Percentiles rank a stretch among this genome's conserved stretches.
Conservation (phyloP, 2,888 invertebrate species). For the Malachius bipustulatus region DNA sequence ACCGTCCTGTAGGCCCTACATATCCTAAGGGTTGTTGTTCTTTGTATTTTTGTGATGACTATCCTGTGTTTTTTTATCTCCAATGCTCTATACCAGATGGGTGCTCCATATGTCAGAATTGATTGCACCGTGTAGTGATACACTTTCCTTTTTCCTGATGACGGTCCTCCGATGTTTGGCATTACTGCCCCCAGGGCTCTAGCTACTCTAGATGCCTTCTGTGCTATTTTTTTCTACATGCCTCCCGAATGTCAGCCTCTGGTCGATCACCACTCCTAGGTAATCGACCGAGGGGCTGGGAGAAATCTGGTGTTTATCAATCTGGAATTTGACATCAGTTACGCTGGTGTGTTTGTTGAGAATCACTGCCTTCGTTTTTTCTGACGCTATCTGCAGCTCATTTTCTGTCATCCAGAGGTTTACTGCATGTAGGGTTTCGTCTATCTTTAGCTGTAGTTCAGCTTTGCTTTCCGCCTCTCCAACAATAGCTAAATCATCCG, state of each 20-base stretch:
- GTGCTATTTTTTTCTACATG: conserved; percentile 6
- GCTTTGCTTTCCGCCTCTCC: neutral
- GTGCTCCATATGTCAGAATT: neutral
- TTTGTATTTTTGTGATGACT: neutral
- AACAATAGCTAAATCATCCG: conserved; percentile 8
- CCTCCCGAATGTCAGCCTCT: conserved; percentile 5
- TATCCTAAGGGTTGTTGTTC: conserved; percentile 5
- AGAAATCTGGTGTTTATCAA: conserved; percentile 1
- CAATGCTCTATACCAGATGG: neutral
- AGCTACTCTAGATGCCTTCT: conserved; percentile 4
- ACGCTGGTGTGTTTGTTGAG: neutral
- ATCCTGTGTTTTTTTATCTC: neutral
- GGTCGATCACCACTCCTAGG: conserved; percentile 7
- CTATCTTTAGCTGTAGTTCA: neutral
- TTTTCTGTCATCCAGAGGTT: conserved; percentile 7
- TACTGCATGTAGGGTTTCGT: neutral
- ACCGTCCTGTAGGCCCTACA: conserved; percentile 9
- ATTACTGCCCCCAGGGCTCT: conserved; percentile 4
- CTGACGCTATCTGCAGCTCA: conserved; percentile 6
- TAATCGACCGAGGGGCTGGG: neutral
- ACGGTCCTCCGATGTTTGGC: conserved; percentile 9
- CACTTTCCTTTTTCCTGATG: conserved; percentile 2
- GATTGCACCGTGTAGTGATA: neutral
- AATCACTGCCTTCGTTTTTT: conserved; percentile 9
- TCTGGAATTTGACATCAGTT: neutral